Conservation (phyloP, 64 coral and sea anemone genomes). For the Catalaphyllia jardinei region DNA sequence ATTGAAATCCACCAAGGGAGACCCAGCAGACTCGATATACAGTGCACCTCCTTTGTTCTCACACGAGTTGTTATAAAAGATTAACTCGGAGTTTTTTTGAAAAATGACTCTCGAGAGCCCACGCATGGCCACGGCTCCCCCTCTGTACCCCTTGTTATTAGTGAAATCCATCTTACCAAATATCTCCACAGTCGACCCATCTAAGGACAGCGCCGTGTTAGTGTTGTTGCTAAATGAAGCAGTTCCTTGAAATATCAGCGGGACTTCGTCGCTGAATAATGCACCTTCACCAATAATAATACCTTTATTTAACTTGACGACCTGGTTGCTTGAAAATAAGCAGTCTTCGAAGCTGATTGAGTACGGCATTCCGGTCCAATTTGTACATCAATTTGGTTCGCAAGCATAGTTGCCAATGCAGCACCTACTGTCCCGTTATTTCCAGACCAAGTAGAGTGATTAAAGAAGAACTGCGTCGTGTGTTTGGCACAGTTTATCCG, state of each 20-base stretch:
- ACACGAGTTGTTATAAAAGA: conserved; percentile 60
- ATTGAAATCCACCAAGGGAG: conserved; percentile 73
- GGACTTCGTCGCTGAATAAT: conserved; percentile 65
- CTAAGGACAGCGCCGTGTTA: conserved; percentile 66
- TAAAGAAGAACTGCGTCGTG: conserved; percentile 42
- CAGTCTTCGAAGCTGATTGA: conserved; percentile 52
- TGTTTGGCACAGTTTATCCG: conserved; percentile 3
- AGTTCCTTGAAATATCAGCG: conserved; percentile 37
- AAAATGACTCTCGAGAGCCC: conserved; percentile 66
- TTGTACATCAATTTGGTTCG: conserved; percentile 55
- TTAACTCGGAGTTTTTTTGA: conserved; percentile 40
- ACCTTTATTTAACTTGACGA: conserved; percentile 28
- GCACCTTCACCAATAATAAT: conserved; percentile 75
- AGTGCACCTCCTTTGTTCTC: conserved; percentile 79
- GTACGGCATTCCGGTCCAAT: conserved; percentile 77
- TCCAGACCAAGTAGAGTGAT: conserved; percentile 25
- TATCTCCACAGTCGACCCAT: conserved; percentile 62
- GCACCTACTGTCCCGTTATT: conserved; percentile 73
- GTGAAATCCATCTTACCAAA: conserved; percentile 23
- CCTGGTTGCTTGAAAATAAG: conserved; percentile 49
- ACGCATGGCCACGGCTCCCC: conserved; percentile 83
- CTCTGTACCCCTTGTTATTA: conserved; percentile 64
- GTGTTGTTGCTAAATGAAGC: conserved; percentile 50
- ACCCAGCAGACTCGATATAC: conserved; percentile 60
- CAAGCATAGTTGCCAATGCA: conserved; percentile 63